Evolutionary conservation across 1,140 invertebrate genomes (phyloP), one percentile per base, ranked within the genome.

Genomic region (Aphaenogaster floridana): DNA sequence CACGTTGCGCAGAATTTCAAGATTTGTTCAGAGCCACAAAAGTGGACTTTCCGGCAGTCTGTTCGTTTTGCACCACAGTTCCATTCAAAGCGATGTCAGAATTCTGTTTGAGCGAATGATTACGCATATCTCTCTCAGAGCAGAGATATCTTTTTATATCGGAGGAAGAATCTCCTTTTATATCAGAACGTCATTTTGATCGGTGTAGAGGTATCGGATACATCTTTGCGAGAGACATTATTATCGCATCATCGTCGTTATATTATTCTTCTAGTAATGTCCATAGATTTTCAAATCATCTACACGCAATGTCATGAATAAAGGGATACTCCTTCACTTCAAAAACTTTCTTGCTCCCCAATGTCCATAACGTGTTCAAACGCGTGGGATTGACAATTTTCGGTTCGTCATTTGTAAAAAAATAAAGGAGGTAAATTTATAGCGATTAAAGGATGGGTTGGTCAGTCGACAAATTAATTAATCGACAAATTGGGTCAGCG

Each of bases 121-220:
- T 8, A 8, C n/a, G 11, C 45, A 13, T 21, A 69, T 54, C 21
- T 21, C 21, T 21, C 21, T 21, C n/a, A 63, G n/a, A 45, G 15
- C 13, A 8, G n/a, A 68, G 48, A 68, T 54, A 34, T 68, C n/a
- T n/a, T 80, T 80, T 54, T 68, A 54, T 69, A 68, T 52, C 34
- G 8, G 3, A 80, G n/a, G 36, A 80, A 39, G n/a, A 66, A 28
- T 80, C 63, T 54, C 8, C n/a, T 54, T 28, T 80, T 52, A 69
- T 28, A 80, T 42, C 7, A 15, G 2, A 50, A 11, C 0, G 7
- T 68, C 2, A 4, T 28, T 54, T 52, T 17, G 11, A 48, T 79
- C 42, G 2, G 0, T 54, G 11, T 63, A 15, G 13, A 61, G 11
- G 5, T 63, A 28, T 28, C 28, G 8, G 28, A 2, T 21, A 28